Percentiles rank a stretch among this genome's conserved stretches.
phyloP scores from a whole-genome alignment of 2,888 invertebrate genomes.

The Cordilura impudica region DNA sequence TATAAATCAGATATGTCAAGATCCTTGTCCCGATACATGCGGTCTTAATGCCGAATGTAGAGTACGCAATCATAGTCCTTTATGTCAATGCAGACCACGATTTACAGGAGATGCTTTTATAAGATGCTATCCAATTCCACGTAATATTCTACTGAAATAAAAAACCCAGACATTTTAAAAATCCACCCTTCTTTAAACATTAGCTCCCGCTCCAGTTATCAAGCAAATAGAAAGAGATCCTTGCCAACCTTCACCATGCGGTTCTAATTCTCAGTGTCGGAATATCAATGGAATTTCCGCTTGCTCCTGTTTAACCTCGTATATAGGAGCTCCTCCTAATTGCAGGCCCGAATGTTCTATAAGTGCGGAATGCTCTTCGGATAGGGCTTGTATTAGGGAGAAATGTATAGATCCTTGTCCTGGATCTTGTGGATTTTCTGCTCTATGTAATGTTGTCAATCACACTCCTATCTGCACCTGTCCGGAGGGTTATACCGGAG shows the following conservation, averaged over 20 bases:
- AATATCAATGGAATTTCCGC: conserved; percentile 80
- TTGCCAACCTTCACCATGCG: conserved; percentile 84
- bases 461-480: conserved; percentile 85
- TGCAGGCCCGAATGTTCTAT: conserved; percentile 85
- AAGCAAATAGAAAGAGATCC: conserved; percentile 79
- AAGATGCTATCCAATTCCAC: conserved; percentile 80
- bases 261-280: conserved; percentile 81
- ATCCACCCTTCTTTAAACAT: background rate
- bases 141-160: conserved; percentile 70
- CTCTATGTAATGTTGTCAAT: conserved; percentile 82
- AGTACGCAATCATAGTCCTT: conserved; percentile 87
- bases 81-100: conserved; percentile 85
- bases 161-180: background rate
- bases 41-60: conserved; percentile 84
- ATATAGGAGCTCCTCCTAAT: conserved; percentile 84
- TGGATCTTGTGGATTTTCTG: conserved; percentile 83
- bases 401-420: conserved; percentile 85
- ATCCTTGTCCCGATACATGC: conserved; percentile 83
- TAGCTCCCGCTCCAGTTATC: conserved; percentile 70
- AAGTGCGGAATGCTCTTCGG: conserved; percentile 83
- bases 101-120: conserved; percentile 88
- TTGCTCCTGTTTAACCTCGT: conserved; percentile 83
- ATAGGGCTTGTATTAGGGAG: conserved; percentile 84
- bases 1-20: conserved; percentile 82
- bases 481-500: conserved; percentile 80